Conservation (phyloP, 2,888 invertebrate genomes). For the Lochmaea crataegi region DNA sequence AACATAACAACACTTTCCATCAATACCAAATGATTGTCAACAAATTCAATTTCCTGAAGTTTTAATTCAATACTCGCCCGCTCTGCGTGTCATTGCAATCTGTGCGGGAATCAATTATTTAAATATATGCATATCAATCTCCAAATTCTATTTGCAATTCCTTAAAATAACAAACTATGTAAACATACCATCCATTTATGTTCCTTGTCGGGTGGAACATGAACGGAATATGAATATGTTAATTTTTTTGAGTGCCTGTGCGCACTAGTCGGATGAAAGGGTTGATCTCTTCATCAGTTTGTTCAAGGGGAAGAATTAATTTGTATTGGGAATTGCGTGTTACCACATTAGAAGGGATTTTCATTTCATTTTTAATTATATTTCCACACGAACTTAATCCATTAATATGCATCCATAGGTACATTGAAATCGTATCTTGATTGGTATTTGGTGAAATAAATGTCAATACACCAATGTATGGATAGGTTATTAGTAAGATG, state of each 20-base stretch:
- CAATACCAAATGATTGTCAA: conserved; percentile 7
- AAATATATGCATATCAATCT: conserved; percentile 48
- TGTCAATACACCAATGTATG: too few relatives aligned
- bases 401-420: too few relatives aligned
- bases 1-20: not conserved
- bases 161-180: conserved; percentile 48
- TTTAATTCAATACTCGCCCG: conserved; percentile 47
- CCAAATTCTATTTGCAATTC: conserved; percentile 46
- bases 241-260: conserved; percentile 36
- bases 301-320: conserved; percentile 4
- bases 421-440: too few relatives aligned
- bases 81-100: conserved; percentile 35
- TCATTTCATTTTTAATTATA: not conserved
- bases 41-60: conserved; percentile 47
- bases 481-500: too few relatives aligned
- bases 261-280: conserved; percentile 14
- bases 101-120: conserved; percentile 52
- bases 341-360: conserved; percentile 5
- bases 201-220: conserved; percentile 33
- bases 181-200: conserved; percentile 44
- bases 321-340: conserved; percentile 3
- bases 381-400: too few relatives aligned
- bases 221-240: conserved; percentile 40
- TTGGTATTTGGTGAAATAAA: too few relatives aligned
- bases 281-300: conserved; percentile 14